These are phyloP conservation scores for Eulithis prunata DNA, from an alignment of 2,888 invertebrate genomes.

Conservation along the genomic window DNA sequence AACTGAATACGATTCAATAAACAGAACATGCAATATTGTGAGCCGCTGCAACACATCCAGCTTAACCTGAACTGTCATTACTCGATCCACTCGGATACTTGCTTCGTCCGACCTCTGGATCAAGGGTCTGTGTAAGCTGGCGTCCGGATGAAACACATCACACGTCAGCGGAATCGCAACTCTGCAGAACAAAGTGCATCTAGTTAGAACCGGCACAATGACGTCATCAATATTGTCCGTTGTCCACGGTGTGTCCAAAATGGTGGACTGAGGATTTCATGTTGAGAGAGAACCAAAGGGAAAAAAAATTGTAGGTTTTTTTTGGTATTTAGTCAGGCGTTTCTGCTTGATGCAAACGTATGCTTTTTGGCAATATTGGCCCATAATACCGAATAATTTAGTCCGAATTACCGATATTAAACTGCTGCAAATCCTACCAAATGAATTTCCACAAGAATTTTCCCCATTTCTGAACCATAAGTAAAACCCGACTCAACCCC, in stretches of 20 bases:
- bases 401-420: too few relatives aligned
- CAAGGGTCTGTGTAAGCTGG: slow-evolving; percentile 53
- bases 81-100: slow-evolving; percentile 25
- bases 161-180: slow-evolving; percentile 75
- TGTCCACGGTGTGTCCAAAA: slow-evolving; percentile 53
- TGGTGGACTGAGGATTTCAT: slow-evolving; percentile 44
- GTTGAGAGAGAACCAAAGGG: background rate
- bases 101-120: slow-evolving; percentile 8
- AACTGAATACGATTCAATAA: slow-evolving; percentile 31
- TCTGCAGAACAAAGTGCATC: slow-evolving; percentile 74
- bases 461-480: slow-evolving; percentile 30
- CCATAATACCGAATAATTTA: too few relatives aligned
- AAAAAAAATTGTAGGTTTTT: too few relatives aligned
- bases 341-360: too few relatives aligned
- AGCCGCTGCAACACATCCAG: slow-evolving; percentile 52
- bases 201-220: slow-evolving; percentile 70
- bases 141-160: slow-evolving; percentile 64
- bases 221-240: slow-evolving; percentile 71
- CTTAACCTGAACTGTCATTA: slow-evolving; percentile 50
- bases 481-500: slow-evolving; percentile 38
- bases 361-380: too few relatives aligned
- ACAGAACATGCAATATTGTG: slow-evolving; percentile 47
- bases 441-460: too few relatives aligned
- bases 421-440: too few relatives aligned
- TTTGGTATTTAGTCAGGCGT: too few relatives aligned